Base-by-base conservation (phyloP, 2,797 vertebrate species). In the Helostoma temminkii region DNA sequence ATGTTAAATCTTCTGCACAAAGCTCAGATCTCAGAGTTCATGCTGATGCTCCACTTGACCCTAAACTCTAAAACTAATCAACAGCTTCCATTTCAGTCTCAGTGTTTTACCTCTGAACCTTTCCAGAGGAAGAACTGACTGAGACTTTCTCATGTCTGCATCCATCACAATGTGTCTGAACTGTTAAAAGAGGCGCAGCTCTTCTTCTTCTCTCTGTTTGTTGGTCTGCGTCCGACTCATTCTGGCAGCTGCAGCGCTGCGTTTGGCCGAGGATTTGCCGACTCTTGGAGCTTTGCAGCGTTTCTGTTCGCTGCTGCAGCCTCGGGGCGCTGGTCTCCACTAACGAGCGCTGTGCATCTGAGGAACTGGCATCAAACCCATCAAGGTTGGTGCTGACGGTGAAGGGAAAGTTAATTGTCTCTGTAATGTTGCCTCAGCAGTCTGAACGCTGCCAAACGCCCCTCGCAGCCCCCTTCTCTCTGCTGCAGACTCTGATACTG, bases 381-480 rank as follows among this genome's bases (percentile, higher is more conserved):
- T 82, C 77, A 70, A 52, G 54, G 48, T 14, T 26, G 78, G 22
- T 85, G 81, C 78, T 82, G 81, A 83, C 74, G 19, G 30, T 54
- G 70, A 54, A 59, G 57, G 30, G 57, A n/a, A 72, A 78, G 67
- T 71, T 82, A 83, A 83, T 76, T 47, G 74, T 50, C 65, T 37
- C 76, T 76, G 53, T 34, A 76, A 66, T 37, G 4, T 37, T 58
- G 54, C 55, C 71, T 61, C 65, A 21, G 71, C 53, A 60, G 69
- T 45, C 47, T 21, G 1, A 41, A 1, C 8, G 37, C 50, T 49
- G 68, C 72, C 78, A 75, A 49, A 34, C 41, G n/a, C 48, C 46
- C 37, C 3, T 47, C 32, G n/a, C 52, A 1, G 7, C 48, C 26
- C 18, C 37, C 39, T 4, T 25, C 34, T 14, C 61, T 7, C 24